Evolutionary conservation across 2,888 invertebrate species (phyloP), one percentile per base, ranked within the genome.

Genomic region (Halictus quadricinctus): DNA sequence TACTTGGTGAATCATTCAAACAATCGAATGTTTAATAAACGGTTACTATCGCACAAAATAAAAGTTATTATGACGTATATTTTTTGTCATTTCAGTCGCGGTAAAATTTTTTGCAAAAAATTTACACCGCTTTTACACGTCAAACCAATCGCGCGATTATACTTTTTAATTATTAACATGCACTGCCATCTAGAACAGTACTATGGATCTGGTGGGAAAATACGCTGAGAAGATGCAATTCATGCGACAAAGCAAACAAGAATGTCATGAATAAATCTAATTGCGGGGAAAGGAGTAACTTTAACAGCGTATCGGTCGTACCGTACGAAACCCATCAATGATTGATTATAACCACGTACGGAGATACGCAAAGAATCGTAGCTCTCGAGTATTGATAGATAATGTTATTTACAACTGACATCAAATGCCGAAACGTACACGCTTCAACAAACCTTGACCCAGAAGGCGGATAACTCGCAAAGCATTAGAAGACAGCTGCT

Each of bases 211-310:
- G 72, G 66, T 79, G 79, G 83, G 86, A 81, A 88, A 84, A 88
- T 84, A 85, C 82, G 82, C 84, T 58, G 81, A 66, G 83, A 90
- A 90, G 84, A 85, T 88, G 90, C 90, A 88, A 90, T 88, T 90
- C 88, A 90, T 86, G 88, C 82, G 76, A 21, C 73, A 64, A 85
- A 79, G 74, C 69, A 82, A 83, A 80, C 60, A 66, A 46, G 72
- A 81, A 72, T 72, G 54, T 58, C 75, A 77, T 29, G 58, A 73
- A 60, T 54, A 79, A 54, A 66, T 25, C 54, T 46, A 81, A 72
- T 60, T 46, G 64, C 21, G 46, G 12, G 21, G 21, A 81, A 74
- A 73, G 8, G 46, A 2, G 43, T 60, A 29, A 58, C 25, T 83
- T 72, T 48, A 70, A 58, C n/a, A 29, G 64, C 29, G 41, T 66